Evolutionary conservation across 64 coral and sea anemone genomes (phyloP), one percentile per base, ranked within the genome.

Genomic region (Pachyseris speciosa): DNA sequence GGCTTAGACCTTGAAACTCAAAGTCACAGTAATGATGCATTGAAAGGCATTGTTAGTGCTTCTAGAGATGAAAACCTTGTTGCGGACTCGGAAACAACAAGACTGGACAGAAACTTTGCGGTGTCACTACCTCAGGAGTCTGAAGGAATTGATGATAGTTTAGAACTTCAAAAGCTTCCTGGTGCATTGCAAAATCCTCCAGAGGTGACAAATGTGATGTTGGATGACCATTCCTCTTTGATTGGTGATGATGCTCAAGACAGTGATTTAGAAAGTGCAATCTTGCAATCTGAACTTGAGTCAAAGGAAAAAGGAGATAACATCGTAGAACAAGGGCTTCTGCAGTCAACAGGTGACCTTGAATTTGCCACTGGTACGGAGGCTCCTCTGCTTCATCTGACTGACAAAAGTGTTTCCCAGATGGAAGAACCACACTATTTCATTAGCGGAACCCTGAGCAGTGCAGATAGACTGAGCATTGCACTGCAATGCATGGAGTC

Each of bases 281-380:
- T 7, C 37, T 38, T 51, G 31, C 39, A 86, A 26, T 25, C 11
- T 59, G 20, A 73, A 2, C 33, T 36, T 31, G 55, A 16, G 1
- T 88, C 27, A 31, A 57, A 80, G 3, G 63, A 90, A 80, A 59
- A 89, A 80, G 33, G 11, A 24, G 11, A n/a, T 22, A 61, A 64
- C 32, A 58, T 60, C 38, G 47, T 28, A 30, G 30, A 88, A 19
- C 69, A 37, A 11, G 83, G 24, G 5, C 37, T 51, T 10, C 10
- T 20, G 13, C 30, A 38, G 15, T 24, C 13, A 27, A 33, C 5
- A 68, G 37, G 26, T 65, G 25, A 63, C 8, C 19, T 63, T 29
- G 22, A 19, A 5, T 61, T 9, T 61, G 32, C 31, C 3, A 27
- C 0, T 15, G 19, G 25, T 38, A 22, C 27, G 53, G 51, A 86